phyloP scores from a whole-genome alignment of 2,797 vertebrate species.

The Dromococcyx pavoninus region DNA sequence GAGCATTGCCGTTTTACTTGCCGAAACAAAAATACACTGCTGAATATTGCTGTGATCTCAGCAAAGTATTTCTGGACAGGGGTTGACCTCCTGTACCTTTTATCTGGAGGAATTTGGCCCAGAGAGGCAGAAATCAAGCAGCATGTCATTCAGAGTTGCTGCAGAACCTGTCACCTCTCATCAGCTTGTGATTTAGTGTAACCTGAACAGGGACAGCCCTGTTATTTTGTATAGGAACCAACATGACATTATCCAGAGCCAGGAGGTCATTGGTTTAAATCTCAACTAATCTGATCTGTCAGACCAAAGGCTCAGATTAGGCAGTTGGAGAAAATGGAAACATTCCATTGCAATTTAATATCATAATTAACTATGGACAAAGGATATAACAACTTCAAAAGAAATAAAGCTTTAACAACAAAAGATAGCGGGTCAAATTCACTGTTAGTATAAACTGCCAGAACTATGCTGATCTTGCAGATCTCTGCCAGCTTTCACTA shows the following conservation, averaged over 20 bases:
- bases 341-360: constrained; percentile 70
- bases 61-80: constrained; percentile 30
- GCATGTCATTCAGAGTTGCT: constrained; percentile 50
- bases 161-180: constrained; percentile 59
- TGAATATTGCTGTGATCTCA: constrained; percentile 19
- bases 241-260: constrained; percentile 71
- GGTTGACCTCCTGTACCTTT: constrained; percentile 48
- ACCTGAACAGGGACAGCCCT: constrained; percentile 56
- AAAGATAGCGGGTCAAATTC: constrained; percentile 60
- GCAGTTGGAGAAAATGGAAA: constrained; percentile 60
- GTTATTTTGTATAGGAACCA: constrained; percentile 57
- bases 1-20: neutral
- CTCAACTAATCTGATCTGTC: constrained; percentile 73
- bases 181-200: constrained; percentile 70
- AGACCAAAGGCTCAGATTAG: constrained; percentile 73
- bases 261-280: constrained; percentile 72
- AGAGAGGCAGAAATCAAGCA: constrained; percentile 64
- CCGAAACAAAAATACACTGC: neutral
- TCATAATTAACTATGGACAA: constrained; percentile 69
- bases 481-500: constrained; percentile 53
- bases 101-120: constrained; percentile 55
- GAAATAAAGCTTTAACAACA: constrained; percentile 58
- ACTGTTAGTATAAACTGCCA: constrained; percentile 36
- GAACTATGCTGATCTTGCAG: neutral
- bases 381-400: constrained; percentile 52